Evolutionary conservation across 2,888 invertebrate species (phyloP).

Genomic region (Dascillus cervinus): DNA sequence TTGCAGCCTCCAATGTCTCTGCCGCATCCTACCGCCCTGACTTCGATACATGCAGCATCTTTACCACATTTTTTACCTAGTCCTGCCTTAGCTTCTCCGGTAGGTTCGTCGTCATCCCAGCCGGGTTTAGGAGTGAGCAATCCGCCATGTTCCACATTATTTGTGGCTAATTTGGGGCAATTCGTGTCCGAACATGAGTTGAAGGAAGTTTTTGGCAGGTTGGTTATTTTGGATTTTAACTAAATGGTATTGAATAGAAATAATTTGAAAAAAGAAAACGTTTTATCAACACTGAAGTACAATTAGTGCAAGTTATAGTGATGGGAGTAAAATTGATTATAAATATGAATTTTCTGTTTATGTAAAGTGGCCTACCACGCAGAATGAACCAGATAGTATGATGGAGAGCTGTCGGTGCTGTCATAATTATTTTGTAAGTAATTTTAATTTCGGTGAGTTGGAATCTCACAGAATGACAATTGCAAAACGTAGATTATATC

Average conservation of each 20-base stretch:
- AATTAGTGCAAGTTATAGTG: constrained; percentile 33
- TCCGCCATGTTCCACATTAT: constrained; percentile 93
- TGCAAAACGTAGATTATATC: constrained; percentile 10
- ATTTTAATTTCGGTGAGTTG: no score
- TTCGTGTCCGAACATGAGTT: constrained; percentile 97
- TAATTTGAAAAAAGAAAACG: no score
- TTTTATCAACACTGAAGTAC: no score
- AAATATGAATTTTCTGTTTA: constrained; percentile 17
- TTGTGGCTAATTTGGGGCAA: constrained; percentile 97
- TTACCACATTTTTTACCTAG: constrained; percentile 85
- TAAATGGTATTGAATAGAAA: no score
- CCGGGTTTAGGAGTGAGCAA: constrained; percentile 64
- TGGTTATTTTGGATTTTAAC: constrained; percentile 32
- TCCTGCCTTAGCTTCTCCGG: constrained; percentile 87
- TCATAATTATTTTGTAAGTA: constrained; percentile 26
- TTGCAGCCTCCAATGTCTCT: constrained; percentile 25
- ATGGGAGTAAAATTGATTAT: constrained; percentile 13
- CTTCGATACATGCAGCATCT: constrained; percentile 64
- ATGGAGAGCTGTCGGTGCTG: constrained; percentile 22
- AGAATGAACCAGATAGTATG: constrained; percentile 29
- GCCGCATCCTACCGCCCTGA: constrained; percentile 55
- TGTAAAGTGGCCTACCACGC: constrained; percentile 28
- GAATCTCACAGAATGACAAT: constrained; percentile 1
- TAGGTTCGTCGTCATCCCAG: constrained; percentile 67
- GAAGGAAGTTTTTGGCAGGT: constrained; percentile 98